Evolutionary conservation across 2,888 invertebrate species (phyloP).

Genomic region (Penaeus monodon): DNA sequence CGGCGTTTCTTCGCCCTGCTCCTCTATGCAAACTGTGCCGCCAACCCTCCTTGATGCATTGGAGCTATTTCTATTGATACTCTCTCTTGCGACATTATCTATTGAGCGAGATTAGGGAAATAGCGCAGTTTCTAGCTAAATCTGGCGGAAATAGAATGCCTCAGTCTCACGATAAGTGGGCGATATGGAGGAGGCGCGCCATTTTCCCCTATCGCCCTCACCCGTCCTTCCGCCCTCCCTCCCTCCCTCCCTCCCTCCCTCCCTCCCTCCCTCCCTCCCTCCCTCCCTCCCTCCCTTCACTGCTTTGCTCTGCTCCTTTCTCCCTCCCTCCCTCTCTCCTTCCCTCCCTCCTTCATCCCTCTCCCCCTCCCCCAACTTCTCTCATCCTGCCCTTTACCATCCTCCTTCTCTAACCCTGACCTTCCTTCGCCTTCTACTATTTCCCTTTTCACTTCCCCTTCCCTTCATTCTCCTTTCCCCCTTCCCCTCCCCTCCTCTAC

Average conservation of each 20-base stretch:
- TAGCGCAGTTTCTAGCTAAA: not conserved
- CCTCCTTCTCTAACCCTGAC: not conserved
- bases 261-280: not conserved
- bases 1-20: not conserved
- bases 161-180: conserved; percentile 9
- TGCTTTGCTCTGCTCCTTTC: too few species aligned
- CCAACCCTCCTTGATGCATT: not conserved
- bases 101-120: not conserved
- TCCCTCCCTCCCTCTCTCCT: not conserved
- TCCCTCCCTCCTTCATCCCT: too few species aligned
- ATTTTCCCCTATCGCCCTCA: conserved; percentile 3
- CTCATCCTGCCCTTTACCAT: not conserved
- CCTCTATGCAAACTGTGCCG: not conserved
- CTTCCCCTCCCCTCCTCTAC: too few species aligned
- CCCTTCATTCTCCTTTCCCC: too few species aligned
- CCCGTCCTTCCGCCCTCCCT: not conserved
- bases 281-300: not conserved
- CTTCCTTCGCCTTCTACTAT: too few species aligned
- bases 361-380: not conserved
- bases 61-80: not conserved
- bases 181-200: not conserved
- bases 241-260: not conserved
- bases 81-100: not conserved
- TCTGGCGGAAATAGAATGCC: conserved; percentile 20
- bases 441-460: too few species aligned